These are phyloP conservation scores for Epinotia ramella DNA, from an alignment of 2,888 invertebrate species.

Conservation along the genomic window DNA sequence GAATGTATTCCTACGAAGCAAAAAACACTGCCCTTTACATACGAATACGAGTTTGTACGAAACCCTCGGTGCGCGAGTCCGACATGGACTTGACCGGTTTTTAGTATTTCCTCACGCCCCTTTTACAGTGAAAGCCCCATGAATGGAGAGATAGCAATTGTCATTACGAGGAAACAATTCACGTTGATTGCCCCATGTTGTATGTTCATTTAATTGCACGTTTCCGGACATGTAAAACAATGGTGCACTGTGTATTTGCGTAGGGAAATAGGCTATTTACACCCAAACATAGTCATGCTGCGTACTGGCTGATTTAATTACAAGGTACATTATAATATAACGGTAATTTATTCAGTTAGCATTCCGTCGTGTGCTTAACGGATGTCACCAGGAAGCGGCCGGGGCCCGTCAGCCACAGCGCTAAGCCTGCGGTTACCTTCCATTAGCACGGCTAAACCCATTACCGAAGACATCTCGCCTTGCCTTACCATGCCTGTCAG, in stretches of 20 bases:
- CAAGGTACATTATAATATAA: conserved; percentile 39
- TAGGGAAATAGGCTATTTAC: conserved; percentile 30
- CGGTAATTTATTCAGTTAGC: conserved; percentile 53
- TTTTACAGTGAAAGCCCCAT: neutral
- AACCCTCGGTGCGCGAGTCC: too few species aligned
- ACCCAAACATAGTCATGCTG: conserved; percentile 7
- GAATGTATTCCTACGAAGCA: too few species aligned
- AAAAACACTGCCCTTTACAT: too few species aligned
- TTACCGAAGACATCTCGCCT: conserved; percentile 66
- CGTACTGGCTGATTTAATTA: conserved; percentile 34
- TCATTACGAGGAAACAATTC: conserved; percentile 19
- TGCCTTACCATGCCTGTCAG: conserved; percentile 47
- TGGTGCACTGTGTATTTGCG: conserved; percentile 30
- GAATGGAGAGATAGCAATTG: neutral
- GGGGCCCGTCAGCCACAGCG: conserved; percentile 67
- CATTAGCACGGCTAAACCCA: conserved; percentile 76
- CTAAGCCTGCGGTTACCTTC: conserved; percentile 74
- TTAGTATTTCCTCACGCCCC: neutral
- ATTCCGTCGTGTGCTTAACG: conserved; percentile 49
- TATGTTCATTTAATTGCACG: conserved; percentile 28
- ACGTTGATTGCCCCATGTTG: conserved; percentile 23
- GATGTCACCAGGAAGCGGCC: conserved; percentile 63
- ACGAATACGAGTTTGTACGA: too few species aligned
- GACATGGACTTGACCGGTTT: neutral
- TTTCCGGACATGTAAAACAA: conserved; percentile 36